A percentile compares a stretch with the other conserved stretches of the same genome.
Conservation (phyloP, 1,140 invertebrate genomes). For the Drosophila elegans region DNA sequence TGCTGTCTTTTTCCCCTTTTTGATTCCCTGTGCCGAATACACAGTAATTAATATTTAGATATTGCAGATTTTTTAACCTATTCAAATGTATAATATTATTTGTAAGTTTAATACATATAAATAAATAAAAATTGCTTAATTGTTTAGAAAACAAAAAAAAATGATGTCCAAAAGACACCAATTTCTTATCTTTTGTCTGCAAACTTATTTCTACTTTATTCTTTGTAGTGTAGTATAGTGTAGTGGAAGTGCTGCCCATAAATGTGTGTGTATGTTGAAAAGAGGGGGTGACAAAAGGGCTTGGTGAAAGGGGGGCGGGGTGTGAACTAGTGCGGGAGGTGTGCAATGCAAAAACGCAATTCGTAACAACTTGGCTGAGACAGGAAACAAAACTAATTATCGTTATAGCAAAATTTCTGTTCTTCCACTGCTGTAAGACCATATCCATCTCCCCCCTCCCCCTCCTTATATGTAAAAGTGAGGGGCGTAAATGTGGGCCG, state of each 20-base stretch:
- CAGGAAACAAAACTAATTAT: conserved; percentile 78
- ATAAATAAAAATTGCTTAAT: too few species aligned
- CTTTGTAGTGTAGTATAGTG: too few species aligned
- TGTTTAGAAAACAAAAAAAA: too few species aligned
- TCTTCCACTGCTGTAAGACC: conserved; percentile 18
- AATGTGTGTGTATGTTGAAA: conserved; percentile 15
- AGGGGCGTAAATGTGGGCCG: not conserved
- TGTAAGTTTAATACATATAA: too few species aligned
- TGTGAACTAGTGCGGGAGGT: not conserved
- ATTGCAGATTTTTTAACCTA: too few species aligned
- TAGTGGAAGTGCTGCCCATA: conserved; percentile 51
- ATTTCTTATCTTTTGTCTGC: not conserved
- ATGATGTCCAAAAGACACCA: too few species aligned
- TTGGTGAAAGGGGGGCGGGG: not conserved
- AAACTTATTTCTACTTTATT: not conserved
- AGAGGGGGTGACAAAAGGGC: too few species aligned
- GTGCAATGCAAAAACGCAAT: conserved; percentile 48
- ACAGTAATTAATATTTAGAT: not conserved
- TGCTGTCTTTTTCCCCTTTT: not conserved
- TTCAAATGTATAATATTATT: too few species aligned
- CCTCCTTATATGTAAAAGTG: conserved; percentile 6
- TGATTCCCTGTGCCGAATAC: not conserved
- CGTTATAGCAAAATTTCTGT: conserved; percentile 67
- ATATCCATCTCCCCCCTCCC: not conserved
- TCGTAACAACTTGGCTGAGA: conserved; percentile 50